Conservation (phyloP, 2,113 vertebrate species). For the Austrofundulus limnaeus region DNA sequence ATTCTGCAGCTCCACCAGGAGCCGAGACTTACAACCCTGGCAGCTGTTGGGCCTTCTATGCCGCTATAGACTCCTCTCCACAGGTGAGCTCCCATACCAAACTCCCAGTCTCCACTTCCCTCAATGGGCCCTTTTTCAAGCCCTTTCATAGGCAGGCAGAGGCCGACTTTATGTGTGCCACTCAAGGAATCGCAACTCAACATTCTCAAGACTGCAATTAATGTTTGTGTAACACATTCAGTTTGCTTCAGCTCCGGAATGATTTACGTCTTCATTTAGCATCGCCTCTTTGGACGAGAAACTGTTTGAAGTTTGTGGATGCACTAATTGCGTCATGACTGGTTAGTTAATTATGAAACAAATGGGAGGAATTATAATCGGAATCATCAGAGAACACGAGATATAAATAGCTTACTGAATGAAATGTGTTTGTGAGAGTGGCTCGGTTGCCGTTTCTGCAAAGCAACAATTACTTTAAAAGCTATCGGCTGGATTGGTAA, state of each 20-base stretch:
- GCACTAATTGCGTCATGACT: conserved; percentile 6
- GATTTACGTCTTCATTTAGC: conserved; percentile 50
- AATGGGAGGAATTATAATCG: neutral
- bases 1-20: conserved; percentile 82
- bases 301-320: conserved; percentile 3
- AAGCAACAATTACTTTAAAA: conserved; percentile 58
- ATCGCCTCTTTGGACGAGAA: neutral
- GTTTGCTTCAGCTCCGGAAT: conserved; percentile 14
- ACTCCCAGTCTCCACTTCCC: conserved; percentile 76
- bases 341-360: conserved; percentile 15
- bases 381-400: neutral
- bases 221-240: conserved; percentile 40
- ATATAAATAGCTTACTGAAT: too few relatives aligned
- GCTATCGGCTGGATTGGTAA: conserved; percentile 56
- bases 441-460: conserved; percentile 46
- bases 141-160: conserved; percentile 63
- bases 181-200: conserved; percentile 40
- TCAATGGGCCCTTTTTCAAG: conserved; percentile 78
- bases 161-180: conserved; percentile 70
- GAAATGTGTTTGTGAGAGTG: conserved; percentile 37
- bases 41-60: conserved; percentile 86
- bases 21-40: conserved; percentile 84
- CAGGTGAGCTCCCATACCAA: conserved; percentile 83
- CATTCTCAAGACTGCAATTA: conserved; percentile 48
- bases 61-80: conserved; percentile 80